Percentiles rank a stretch among this genome's conserved stretches.
phyloP scores from a whole-genome alignment of 1,140 invertebrate species.

The Scaptomyza graminum region DNA sequence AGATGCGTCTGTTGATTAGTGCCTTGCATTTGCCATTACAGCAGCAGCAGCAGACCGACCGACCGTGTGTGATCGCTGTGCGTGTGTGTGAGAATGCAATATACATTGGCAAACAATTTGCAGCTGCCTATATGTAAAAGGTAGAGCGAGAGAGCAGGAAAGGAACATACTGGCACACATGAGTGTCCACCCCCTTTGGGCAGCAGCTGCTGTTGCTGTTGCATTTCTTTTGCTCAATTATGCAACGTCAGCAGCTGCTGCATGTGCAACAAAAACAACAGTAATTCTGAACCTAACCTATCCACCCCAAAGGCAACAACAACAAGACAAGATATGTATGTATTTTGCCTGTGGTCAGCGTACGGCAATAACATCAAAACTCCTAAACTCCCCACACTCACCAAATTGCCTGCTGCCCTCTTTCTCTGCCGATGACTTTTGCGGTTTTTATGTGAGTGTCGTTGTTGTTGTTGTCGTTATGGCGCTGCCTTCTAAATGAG shows the following conservation, averaged over 20 bases:
- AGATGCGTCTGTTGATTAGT: constrained; percentile 2
- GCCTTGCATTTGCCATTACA: background rate
- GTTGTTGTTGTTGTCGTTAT: constrained; percentile 8
- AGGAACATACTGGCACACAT: background rate
- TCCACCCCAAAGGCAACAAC: constrained; percentile 18
- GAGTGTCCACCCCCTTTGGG: constrained; percentile 14
- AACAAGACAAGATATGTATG: background rate
- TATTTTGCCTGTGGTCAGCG: constrained; percentile 23
- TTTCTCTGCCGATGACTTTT: constrained; percentile 4
- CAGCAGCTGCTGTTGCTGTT: constrained; percentile 40
- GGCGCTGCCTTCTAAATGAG: constrained; percentile 14
- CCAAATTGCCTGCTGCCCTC: background rate
- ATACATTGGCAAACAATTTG: constrained; percentile 45
- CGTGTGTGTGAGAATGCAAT: constrained; percentile 25
- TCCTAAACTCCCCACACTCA: constrained; percentile 7
- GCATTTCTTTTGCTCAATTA: constrained; percentile 6
- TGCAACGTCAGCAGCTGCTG: constrained; percentile 47
- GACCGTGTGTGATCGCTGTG: constrained; percentile 1
- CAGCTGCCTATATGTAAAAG: constrained; percentile 31
- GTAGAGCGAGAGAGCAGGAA: constrained; percentile 1
- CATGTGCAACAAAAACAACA: constrained; percentile 9
- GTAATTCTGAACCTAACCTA: constrained; percentile 2
- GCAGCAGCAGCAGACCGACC: background rate
- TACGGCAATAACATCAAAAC: constrained; percentile 5
- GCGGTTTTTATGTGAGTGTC: constrained; percentile 30